Evolutionary conservation across 2,797 vertebrate species (phyloP), one percentile per base, ranked within the genome.

Genomic region (Gallinago nigripennis): DNA sequence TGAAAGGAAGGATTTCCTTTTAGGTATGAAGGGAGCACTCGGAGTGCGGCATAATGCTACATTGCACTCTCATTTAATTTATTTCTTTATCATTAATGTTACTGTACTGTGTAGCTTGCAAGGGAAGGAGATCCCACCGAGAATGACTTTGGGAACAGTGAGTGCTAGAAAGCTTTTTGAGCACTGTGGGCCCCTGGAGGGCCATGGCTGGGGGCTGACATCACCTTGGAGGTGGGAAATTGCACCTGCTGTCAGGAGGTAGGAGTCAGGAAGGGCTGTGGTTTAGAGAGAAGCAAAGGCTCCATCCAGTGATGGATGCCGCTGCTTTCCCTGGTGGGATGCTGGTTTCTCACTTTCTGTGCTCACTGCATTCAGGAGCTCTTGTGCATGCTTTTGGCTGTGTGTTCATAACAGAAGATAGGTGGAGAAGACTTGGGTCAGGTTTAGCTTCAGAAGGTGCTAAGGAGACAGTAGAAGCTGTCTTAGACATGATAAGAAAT

Each of bases 41-140:
- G 1, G 28, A 80, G n/a, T 48, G 57, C 60, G 13, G 19, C 6
- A 1, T 33, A 13, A 37, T 51, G 8, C 41, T 0, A 0, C 27
- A 63, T 69, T 16, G 17, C 12, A 1, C 3, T 82, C 12, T 68
- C 11, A 25, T 30, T 66, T 79, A 0, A 17, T 86, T 68, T 12
- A 9, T 83, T 56, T 39, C 8, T 60, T 79, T 54, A 3, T 73
- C 85, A 27, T 48, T 53, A 28, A 33, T 43, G 6, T 50, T 11
- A 9, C 28, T 61, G 6, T 28, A 7, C 7, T 23, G 8, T 53
- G 33, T 79, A 20, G 28, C 50, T 86, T 0, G 0, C 8, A 4
- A 46, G 10, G 25, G 19, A 50, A 68, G 16, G 39, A 60, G 8
- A 16, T 70, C 2, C 8, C 14, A 17, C 5, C 16, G 4, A 46